Percentiles rank a stretch among this genome's conserved stretches.
Evolutionary conservation across 1,140 invertebrate species (phyloP).

Genomic region (Nylanderia fulva): DNA sequence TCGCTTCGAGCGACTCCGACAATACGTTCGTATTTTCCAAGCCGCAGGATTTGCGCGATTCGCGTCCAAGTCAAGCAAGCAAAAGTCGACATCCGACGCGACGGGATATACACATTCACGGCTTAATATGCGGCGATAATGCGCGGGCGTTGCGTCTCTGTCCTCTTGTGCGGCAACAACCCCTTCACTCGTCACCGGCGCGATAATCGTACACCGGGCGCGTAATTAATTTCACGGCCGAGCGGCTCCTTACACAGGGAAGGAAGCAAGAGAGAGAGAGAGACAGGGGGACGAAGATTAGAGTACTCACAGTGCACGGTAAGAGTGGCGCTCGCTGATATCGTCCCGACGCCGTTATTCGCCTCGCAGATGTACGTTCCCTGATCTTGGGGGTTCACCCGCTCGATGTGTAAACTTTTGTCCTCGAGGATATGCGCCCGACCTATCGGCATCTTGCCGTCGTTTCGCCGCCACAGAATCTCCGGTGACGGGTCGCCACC

Average conservation of each 20-base stretch:
- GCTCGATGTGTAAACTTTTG: slow-evolving; percentile 91
- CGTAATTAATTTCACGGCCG: slow-evolving; percentile 60
- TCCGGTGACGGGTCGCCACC: slow-evolving; percentile 96
- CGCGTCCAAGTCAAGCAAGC: slow-evolving; percentile 27
- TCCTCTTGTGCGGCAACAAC: background rate
- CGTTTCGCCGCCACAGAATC: slow-evolving; percentile 95
- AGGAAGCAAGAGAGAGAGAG: background rate
- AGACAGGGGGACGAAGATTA: slow-evolving; percentile 26
- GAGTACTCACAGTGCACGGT: slow-evolving; percentile 91
- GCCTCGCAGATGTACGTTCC: slow-evolving; percentile 94
- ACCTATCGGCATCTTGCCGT: slow-evolving; percentile 92
- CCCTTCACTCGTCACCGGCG: slow-evolving; percentile 31
- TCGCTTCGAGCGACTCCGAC: slow-evolving; percentile 5
- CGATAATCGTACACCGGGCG: slow-evolving; percentile 48
- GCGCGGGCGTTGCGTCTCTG: slow-evolving; percentile 31
- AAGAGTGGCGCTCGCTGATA: slow-evolving; percentile 91
- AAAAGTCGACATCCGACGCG: slow-evolving; percentile 55
- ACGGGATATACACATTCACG: slow-evolving; percentile 51
- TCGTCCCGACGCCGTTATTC: slow-evolving; percentile 91
- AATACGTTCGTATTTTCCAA: slow-evolving; percentile 48
- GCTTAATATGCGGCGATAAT: slow-evolving; percentile 53
- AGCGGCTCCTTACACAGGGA: slow-evolving; percentile 19
- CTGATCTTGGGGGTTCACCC: slow-evolving; percentile 91
- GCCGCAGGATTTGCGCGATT: slow-evolving; percentile 35
- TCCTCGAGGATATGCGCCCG: slow-evolving; percentile 91